Evolutionary conservation across 2,113 vertebrate species (phyloP), one percentile per base, ranked within the genome.

Genomic region (Eptatretus burgeri): DNA sequence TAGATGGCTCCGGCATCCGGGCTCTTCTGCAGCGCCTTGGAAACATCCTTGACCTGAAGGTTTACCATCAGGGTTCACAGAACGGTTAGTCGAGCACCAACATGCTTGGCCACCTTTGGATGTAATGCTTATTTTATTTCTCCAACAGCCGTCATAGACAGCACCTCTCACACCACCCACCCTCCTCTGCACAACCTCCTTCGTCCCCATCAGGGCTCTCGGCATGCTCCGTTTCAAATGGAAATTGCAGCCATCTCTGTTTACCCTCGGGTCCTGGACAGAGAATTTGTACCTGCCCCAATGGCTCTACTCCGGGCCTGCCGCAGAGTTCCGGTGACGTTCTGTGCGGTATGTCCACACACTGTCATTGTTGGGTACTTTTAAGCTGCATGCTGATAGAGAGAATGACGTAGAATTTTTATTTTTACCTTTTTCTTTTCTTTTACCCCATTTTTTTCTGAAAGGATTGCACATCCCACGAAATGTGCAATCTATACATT

Each of bases 31-130:
- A 81, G 50, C 75, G 82, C 52, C 74, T 95, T 51, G 83, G 85
- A 0, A 87, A 89, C 9, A 82, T 94, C 67, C 95, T 96, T 89
- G 91, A 98, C 63, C 82, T 98, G 69, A 98, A 98, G 72, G 84
- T 98, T 70, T 98, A 94, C 72, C 94, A 91, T 68, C 84, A 80
- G 67, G 86, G 84, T 51, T 94, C 89, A 68, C 79, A 74, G 14
- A 74, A 73, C 68, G 89, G 91, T 95, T 76, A 73, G 51, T 0
- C 1, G 1, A 41, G 1, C 19, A 13, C 49, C n/a, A 9, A 41
- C 18, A 41, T 62, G 18, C 17, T 49, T 16, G 27, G 65, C 49
- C 49, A 27, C 49, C 20, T 60, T 60, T 10, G 20, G 9, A 20
- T 60, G 12, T 17, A 9, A 60, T 60, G n/a, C 11, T 17, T 60